phyloP scores from a whole-genome alignment of 2,888 invertebrate genomes.

The Panzeria rudis region DNA sequence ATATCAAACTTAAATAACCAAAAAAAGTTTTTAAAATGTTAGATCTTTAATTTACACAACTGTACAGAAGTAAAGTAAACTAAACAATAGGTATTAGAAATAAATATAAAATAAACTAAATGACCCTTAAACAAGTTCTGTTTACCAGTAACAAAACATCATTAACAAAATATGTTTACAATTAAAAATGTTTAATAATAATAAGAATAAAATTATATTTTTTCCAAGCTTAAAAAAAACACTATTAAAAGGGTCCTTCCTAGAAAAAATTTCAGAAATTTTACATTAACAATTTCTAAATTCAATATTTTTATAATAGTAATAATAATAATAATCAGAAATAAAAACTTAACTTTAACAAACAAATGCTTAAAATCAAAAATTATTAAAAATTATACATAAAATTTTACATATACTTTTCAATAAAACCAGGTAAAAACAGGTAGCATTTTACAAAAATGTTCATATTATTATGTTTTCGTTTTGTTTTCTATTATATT shows the following conservation, averaged over 20 bases:
- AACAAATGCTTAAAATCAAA: slow-evolving; percentile 64
- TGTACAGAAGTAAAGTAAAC: slow-evolving; percentile 31
- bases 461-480: slow-evolving; percentile 47
- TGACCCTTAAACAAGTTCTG: slow-evolving; percentile 39
- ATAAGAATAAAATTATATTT: background rate
- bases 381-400: slow-evolving; percentile 53
- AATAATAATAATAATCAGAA: slow-evolving; percentile 56
- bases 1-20: background rate
- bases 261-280: background rate
- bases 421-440: slow-evolving; percentile 81
- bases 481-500: slow-evolving; percentile 36
- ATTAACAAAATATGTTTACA: slow-evolving; percentile 65
- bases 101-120: slow-evolving; percentile 43
- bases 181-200: slow-evolving; percentile 14
- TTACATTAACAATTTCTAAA: slow-evolving; percentile 10
- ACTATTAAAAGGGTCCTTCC: background rate
- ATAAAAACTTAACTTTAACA: slow-evolving; percentile 65
- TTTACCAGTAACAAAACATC: slow-evolving; percentile 63
- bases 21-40: background rate
- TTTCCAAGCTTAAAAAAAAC: background rate
- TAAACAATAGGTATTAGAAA: slow-evolving; percentile 4
- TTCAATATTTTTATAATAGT: slow-evolving; percentile 9
- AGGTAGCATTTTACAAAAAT: slow-evolving; percentile 79
- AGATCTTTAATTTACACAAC: background rate
- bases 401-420: slow-evolving; percentile 31